Evolutionary conservation across 2,888 invertebrate genomes (phyloP).

Genomic region (Salticus scenicus): DNA sequence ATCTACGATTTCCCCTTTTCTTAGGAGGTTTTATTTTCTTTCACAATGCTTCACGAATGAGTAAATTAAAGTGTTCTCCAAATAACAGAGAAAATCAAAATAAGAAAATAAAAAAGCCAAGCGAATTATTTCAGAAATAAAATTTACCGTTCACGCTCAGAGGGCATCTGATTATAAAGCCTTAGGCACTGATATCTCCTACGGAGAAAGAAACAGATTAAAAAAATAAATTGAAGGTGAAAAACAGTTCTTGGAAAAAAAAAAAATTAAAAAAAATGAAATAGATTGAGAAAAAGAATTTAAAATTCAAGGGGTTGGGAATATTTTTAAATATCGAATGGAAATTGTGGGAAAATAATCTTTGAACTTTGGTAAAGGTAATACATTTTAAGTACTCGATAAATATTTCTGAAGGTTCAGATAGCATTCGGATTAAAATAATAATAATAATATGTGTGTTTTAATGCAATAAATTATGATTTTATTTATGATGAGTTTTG

Average conservation of each 20-base stretch:
- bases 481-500: no score
- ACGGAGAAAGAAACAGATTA: conserved; percentile 10
- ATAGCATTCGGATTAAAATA: no score
- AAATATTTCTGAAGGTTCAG: no score
- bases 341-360: conserved; percentile 17
- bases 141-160: conserved; percentile 38
- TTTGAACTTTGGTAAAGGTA: background rate
- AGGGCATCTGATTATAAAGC: conserved; percentile 46
- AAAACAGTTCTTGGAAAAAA: conserved; percentile 18
- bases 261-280: conserved; percentile 33
- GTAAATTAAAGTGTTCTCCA: conserved; percentile 41
- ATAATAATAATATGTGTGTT: no score
- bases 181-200: conserved; percentile 24
- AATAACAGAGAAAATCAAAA: conserved; percentile 12
- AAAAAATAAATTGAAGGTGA: conserved; percentile 18
- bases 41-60: conserved; percentile 40
- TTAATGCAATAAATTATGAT: no score
- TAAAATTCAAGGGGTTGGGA: background rate
- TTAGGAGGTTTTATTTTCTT: conserved; percentile 18
- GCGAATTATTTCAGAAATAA: conserved; percentile 49
- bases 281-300: conserved; percentile 19
- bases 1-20: conserved; percentile 11
- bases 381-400: background rate
- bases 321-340: background rate
- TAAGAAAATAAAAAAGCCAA: conserved; percentile 26